Evolutionary conservation across 1,140 invertebrate species (phyloP).

Genomic region (Wiebesia pumilae): DNA sequence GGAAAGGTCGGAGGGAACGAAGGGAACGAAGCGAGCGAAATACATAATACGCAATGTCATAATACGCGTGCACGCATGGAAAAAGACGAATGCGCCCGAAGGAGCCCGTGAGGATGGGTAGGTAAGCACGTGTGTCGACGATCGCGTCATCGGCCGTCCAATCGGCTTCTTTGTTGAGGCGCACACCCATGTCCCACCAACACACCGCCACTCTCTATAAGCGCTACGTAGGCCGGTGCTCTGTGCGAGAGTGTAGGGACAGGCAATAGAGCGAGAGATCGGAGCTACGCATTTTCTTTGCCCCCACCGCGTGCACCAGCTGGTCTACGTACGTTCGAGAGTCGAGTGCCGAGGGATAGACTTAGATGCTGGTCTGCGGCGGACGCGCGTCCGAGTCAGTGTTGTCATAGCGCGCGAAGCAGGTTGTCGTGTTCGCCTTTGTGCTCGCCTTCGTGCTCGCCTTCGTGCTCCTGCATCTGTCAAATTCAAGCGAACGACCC

Average conservation of each 20-base stretch:
- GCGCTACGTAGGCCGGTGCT: too few species aligned
- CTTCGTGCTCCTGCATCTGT: neutral
- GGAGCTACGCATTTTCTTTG: neutral
- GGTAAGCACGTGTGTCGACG: slow-evolving; percentile 2
- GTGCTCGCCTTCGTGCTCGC: too few species aligned
- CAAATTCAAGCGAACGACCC: neutral
- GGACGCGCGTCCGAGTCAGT: neutral
- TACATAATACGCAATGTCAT: neutral
- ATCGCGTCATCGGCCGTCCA: neutral
- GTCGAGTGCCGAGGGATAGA: neutral
- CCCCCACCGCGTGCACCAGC: slow-evolving; percentile 16
- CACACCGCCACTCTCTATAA: neutral
- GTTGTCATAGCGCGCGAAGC: slow-evolving; percentile 16
- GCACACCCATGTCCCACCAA: neutral
- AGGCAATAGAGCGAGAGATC: neutral
- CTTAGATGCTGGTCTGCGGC: neutral
- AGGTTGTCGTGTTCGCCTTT: neutral
- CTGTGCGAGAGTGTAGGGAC: too few species aligned
- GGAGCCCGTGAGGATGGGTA: neutral
- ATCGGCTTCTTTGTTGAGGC: slow-evolving; percentile 1
- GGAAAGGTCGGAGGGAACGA: too few species aligned
- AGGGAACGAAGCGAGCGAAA: neutral
- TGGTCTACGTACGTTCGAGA: neutral
- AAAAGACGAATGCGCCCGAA: neutral
- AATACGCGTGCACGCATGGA: neutral